Conservation (phyloP, 2,113 vertebrate species). For the Rhineura floridana region DNA sequence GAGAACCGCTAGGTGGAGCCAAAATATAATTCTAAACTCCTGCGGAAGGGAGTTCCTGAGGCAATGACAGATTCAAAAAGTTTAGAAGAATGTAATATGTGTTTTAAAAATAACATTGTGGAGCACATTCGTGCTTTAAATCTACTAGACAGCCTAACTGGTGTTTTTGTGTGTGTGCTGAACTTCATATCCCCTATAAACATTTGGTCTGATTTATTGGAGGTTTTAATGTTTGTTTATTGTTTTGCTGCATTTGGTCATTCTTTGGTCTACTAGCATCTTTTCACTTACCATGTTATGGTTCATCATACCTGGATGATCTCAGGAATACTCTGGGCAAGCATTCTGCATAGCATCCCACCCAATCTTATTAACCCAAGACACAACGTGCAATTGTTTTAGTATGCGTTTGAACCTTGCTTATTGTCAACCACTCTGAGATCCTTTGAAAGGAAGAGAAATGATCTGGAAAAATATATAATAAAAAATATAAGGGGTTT, state of each 20-base stretch:
- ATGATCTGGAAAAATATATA: too few relatives aligned
- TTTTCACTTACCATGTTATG: not conserved
- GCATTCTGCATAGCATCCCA: too few relatives aligned
- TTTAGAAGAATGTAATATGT: not conserved
- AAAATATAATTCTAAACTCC: not conserved
- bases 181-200: not conserved
- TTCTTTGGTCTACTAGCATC: not conserved
- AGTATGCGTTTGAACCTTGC: too few relatives aligned
- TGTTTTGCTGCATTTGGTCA: not conserved
- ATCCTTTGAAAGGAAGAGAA: too few relatives aligned
- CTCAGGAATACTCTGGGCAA: too few relatives aligned
- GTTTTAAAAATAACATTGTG: not conserved
- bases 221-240: not conserved
- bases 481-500: too few relatives aligned
- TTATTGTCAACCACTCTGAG: too few relatives aligned
- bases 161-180: not conserved
- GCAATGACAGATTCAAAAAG: not conserved
- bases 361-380: too few relatives aligned
- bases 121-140: not conserved
- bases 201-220: not conserved
- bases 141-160: not conserved
- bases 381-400: too few relatives aligned
- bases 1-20: slow-evolving; percentile 62
- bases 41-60: rapidly evolving
- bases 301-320: not conserved